phyloP scores from a whole-genome alignment of 2,888 invertebrate species.

The Exephanes ischioxanthus region DNA sequence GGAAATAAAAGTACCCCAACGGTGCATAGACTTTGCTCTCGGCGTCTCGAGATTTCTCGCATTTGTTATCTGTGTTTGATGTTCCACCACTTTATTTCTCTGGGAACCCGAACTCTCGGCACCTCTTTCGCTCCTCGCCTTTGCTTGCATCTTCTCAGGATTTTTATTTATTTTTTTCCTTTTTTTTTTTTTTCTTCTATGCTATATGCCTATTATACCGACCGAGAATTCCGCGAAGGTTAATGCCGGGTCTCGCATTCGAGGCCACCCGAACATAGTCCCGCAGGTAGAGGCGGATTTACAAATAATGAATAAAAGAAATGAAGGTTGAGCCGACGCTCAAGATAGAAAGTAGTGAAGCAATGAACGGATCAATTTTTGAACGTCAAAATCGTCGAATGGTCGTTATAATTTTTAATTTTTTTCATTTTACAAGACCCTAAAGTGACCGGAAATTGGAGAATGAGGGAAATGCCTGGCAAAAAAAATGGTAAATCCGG shows the following conservation, averaged over 20 bases:
- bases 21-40: constrained; percentile 44
- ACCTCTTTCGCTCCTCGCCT: background rate
- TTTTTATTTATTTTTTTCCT: background rate
- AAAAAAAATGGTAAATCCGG: background rate
- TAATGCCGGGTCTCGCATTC: constrained; percentile 60
- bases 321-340: constrained; percentile 28
- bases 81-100: constrained; percentile 44
- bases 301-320: constrained; percentile 20
- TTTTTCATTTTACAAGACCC: background rate
- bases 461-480: too few species aligned
- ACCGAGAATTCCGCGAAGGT: constrained; percentile 61
- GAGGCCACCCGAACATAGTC: constrained; percentile 59
- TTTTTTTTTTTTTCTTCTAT: constrained; percentile 1
- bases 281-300: constrained; percentile 64
- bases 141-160: constrained; percentile 2
- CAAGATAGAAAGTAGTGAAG: constrained; percentile 14
- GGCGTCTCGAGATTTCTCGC: constrained; percentile 58
- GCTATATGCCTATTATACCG: background rate
- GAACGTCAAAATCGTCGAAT: background rate
- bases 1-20: constrained; percentile 37
- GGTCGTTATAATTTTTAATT: background rate
- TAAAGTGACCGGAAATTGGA: background rate
- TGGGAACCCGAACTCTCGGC: constrained; percentile 12
- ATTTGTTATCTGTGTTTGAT: constrained; percentile 67
- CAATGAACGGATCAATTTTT: background rate